Base-by-base conservation (phyloP, 2,888 invertebrate genomes). In the Onchidella celtica region DNA sequence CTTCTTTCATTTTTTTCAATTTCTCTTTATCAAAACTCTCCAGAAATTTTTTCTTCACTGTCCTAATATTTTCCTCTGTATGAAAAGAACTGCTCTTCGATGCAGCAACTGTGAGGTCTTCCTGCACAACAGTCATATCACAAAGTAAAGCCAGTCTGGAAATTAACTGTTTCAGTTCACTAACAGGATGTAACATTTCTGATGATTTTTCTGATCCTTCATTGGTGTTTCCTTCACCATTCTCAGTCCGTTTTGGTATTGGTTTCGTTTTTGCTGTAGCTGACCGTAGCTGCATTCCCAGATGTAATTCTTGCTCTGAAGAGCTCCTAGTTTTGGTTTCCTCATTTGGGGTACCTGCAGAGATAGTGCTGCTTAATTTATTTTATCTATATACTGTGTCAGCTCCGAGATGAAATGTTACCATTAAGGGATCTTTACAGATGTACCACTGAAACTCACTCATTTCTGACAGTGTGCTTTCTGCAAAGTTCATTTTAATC, bases 1-100 rank as follows among this genome's bases (percentile, higher is more conserved):
- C 66, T 65, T 81, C 72, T 72, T 70, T 81, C 21, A 81, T 70
- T 76, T 81, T 81, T 61, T 76, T 76, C 24, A 81, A 14, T 65
- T 72, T 76, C 1, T 81, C 81, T 27, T 72, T 81, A 34, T 81
- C 76, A 68, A 81, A 65, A 32, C 27, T 76, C 24, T 81, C 65
- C 2, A 70, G 65, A 47, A 81, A 72, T 40, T 72, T 63, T 38
- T 81, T 81, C 36, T 81, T 81, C 24, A 32, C 65, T 70, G 55
- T 32, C 29, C 69, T 76, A 27, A 72, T 65, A 32, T 77, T 69
- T 55, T 69, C 59, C n/a, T 47, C 75, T 57, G 75, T 40, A 21
- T 73, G 73, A 36, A 29, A 24, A 0, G 38, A 3, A 17, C 36
- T 11, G n/a, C 17, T 61, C 9, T 40, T 73, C 14, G 70, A 38